Base-by-base conservation (phyloP, 2,797 vertebrate species). In the Labroides dimidiatus region DNA sequence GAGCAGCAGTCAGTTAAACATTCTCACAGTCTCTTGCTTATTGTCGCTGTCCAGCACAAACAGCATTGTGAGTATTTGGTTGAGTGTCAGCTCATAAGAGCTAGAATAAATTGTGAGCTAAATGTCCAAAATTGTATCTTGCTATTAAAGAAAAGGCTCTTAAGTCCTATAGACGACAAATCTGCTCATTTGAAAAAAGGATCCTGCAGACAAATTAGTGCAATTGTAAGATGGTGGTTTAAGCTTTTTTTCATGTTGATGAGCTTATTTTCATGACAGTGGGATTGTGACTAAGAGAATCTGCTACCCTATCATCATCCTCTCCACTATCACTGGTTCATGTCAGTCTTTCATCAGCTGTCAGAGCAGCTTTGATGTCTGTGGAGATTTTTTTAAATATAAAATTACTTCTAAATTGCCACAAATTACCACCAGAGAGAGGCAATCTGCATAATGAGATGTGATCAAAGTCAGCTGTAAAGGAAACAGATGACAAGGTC, bases 1-100 rank as follows among this genome's bases (percentile, higher is more conserved):
- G 11, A 69, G 73, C 56, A 64, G 43, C 59, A 60, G 20, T 72
- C 64, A 42, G 33, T 41, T 20, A 49, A 81, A 66, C 43, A 27
- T 62, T 76, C 33, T 63, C 50, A 51, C 41, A 65, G 57, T 58
- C 14, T 27, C 43, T 39, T 37, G 19, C 49, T 17, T 7, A 17
- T 30, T 30, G 20, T 63, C 2, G 24, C 20, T 55, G 37, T 78
- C 27, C 20, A 56, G 47, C 24, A 17, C 50, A 62, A 67, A 69
- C 20, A 47, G 16, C 6, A 10, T 13, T 52, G 49, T 16, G 39
- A 37, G 57, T 59, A 59, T 75, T 54, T 13, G 53, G n/a, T 24
- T 41, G 39, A 36, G 20, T n/a, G 39, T 72, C 48, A 6, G 48
- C 2, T 37, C 30, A 24, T 41, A 37, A 20, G 36, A 71, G 14